Percentiles rank a stretch among this genome's conserved stretches.
phyloP scores from a whole-genome alignment of 2,888 invertebrate genomes.

The Trachelus troglodyta region DNA sequence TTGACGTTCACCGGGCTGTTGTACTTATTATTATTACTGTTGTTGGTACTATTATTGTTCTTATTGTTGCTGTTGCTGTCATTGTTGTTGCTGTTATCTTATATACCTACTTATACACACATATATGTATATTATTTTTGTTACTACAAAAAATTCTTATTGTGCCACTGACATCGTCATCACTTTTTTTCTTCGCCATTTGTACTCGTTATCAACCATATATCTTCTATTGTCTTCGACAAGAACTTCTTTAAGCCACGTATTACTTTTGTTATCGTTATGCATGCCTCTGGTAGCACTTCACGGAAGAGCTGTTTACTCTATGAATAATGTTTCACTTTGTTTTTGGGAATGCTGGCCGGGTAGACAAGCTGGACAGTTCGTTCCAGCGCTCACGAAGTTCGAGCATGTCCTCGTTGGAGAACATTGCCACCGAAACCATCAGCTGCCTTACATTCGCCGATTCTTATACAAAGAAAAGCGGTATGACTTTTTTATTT shows the following conservation, averaged over 20 bases:
- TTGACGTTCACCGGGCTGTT: background rate
- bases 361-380: constrained; percentile 96
- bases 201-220: background rate
- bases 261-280: constrained; percentile 35
- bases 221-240: background rate
- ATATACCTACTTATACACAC: constrained; percentile 10
- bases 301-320: constrained; percentile 6
- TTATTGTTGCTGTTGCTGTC: constrained; percentile 42
- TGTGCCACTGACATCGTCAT: background rate
- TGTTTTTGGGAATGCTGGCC: constrained; percentile 71
- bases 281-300: constrained; percentile 48
- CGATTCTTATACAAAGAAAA: constrained; percentile 94
- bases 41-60: constrained; percentile 42
- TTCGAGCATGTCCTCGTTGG: constrained; percentile 97
- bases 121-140: constrained; percentile 3
- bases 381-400: constrained; percentile 96
- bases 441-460: constrained; percentile 96
- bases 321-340: constrained; percentile 37
- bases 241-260: constrained; percentile 13
- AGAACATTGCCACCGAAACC: constrained; percentile 96
- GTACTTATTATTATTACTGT: background rate
- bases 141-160: background rate
- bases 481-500: constrained; percentile 73
- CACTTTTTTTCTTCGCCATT: background rate
- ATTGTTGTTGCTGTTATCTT: constrained; percentile 25